These are phyloP conservation scores for Mercenaria mercenaria DNA, from an alignment of 1,140 invertebrate genomes.

Conservation along the genomic window DNA sequence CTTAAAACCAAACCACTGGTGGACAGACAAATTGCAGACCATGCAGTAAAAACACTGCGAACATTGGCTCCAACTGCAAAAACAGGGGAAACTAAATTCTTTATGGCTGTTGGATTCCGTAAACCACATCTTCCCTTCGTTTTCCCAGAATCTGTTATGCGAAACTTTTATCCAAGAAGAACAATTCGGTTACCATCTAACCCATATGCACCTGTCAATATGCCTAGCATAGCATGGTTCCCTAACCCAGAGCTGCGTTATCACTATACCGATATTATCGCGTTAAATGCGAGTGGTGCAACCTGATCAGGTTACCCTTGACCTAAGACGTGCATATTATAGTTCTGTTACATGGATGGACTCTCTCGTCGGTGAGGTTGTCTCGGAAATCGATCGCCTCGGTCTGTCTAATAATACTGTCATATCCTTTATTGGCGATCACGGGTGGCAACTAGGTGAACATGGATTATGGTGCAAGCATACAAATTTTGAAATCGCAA, in stretches of 20 bases:
- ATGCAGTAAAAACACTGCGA: slow-evolving; percentile 44
- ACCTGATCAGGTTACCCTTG: slow-evolving; percentile 41
- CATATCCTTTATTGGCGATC: slow-evolving; percentile 72
- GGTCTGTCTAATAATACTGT: slow-evolving; percentile 73
- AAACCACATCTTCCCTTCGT: slow-evolving; percentile 74
- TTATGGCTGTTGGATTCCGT: slow-evolving; percentile 71
- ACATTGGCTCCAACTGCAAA: slow-evolving; percentile 22
- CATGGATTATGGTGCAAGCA: slow-evolving; percentile 74
- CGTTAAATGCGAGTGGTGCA: not conserved
- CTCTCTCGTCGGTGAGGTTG: slow-evolving; percentile 67
- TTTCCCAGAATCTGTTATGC: slow-evolving; percentile 73
- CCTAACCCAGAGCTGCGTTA: not conserved
- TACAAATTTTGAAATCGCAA: slow-evolving; percentile 75
- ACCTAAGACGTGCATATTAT: slow-evolving; percentile 71
- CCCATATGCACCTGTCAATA: slow-evolving; percentile 41
- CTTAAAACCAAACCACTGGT: slow-evolving; percentile 20
- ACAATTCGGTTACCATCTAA: slow-evolving; percentile 54
- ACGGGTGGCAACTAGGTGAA: slow-evolving; percentile 76
- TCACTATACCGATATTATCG: not conserved
- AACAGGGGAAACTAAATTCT: slow-evolving; percentile 83
- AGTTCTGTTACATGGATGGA: slow-evolving; percentile 70
- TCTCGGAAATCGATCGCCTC: slow-evolving; percentile 64
- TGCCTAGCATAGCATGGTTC: slow-evolving; percentile 46
- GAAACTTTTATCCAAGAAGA: slow-evolving; percentile 84
- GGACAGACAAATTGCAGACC: slow-evolving; percentile 47